Base-by-base conservation (phyloP, 2,113 vertebrate genomes). In the Crotophaga sulcirostris region DNA sequence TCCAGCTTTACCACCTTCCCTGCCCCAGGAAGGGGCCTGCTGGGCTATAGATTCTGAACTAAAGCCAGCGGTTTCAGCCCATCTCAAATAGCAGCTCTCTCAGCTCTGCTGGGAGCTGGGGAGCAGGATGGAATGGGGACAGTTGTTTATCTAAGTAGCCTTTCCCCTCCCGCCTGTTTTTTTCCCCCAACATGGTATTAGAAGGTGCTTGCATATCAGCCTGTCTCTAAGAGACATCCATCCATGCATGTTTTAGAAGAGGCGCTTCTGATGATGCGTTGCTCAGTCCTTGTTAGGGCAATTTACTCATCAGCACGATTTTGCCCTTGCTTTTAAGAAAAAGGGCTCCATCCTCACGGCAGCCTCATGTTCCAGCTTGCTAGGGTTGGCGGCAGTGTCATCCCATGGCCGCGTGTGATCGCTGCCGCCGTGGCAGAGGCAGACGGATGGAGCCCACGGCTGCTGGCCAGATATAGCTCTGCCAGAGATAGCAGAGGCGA, bases 61-160 rank as follows among this genome's bases (percentile, higher is more conserved):
- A 38, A 84, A 82, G 95, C 95, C 95, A 95, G 87, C 5, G 10
- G 69, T 95, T 93, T 89, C 74, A 87, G 75, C 69, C 78, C 54
- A 52, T 84, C 92, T 95, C 92, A 93, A 87, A 93, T 93, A 93
- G 85, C 95, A 91, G 81, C 74, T 84, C 69, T 78, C 89, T 91
- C 93, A 93, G 95, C 82, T 91, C 88, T 85, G 45, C 66, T 54
- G 95, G 75, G 81, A 93, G 69, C 84, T 2, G 0, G 42, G 84
- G 55, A 81, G 74, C 74, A 94, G 94, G 90, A 95, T 73, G 54
- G 56, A 90, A 49, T 9, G 26, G 82, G 81, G 82, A 83, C 45
- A 79, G 75, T 24, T 87, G 74, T 94, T 96, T 91, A 67, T 75
- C 87, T 82, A 77, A 72, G 36, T 51, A 55, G 17, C 42, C 25